Conservation (phyloP, 1,140 invertebrate species). For the Tribolium castaneum region DNA sequence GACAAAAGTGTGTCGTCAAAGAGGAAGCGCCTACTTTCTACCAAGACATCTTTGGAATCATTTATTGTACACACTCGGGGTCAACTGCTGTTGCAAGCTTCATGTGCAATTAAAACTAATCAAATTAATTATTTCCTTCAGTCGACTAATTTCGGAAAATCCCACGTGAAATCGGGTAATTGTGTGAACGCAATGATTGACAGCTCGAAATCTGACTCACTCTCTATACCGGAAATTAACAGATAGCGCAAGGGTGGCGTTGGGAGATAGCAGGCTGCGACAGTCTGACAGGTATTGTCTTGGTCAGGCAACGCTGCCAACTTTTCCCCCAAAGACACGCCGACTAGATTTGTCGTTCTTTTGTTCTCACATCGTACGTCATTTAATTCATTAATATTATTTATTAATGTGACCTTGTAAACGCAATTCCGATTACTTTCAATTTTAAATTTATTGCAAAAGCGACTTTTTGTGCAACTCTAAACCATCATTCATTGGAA, state of each 20-base stretch:
- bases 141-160: slow-evolving; percentile 21
- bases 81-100: slow-evolving; percentile 18
- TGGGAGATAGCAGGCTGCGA: too few species aligned
- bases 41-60: background rate
- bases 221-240: slow-evolving; percentile 5
- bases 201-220: background rate
- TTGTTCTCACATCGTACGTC: background rate
- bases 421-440: background rate
- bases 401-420: background rate
- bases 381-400: background rate
- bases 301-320: too few species aligned
- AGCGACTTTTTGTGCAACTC: background rate
- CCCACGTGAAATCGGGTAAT: slow-evolving; percentile 25
- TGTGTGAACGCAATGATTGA: background rate
- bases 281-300: too few species aligned
- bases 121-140: slow-evolving; percentile 6
- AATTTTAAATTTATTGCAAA: background rate
- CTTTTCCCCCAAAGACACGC: too few species aligned
- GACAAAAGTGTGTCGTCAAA: slow-evolving; percentile 35
- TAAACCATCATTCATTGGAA: background rate
- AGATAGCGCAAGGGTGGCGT: background rate
- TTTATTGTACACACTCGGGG: background rate
- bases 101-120: slow-evolving; percentile 12
- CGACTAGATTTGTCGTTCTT: background rate
- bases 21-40: slow-evolving; percentile 40